Evolutionary conservation across 2,113 vertebrate species (phyloP), one percentile per base, ranked within the genome.

Genomic region (Megaleporinus macrocephalus): DNA sequence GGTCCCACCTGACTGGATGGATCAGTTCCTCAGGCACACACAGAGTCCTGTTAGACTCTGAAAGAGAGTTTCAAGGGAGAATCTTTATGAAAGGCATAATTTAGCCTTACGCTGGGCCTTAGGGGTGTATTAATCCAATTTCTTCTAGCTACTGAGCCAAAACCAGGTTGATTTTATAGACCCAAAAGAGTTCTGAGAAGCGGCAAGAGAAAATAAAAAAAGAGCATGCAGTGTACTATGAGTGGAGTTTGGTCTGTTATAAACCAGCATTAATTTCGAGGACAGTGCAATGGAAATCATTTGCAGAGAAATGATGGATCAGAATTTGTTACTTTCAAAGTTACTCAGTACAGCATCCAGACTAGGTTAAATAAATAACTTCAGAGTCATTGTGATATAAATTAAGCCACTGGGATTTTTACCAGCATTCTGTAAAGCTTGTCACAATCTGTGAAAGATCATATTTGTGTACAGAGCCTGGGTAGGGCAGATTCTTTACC

Each of bases 91-190:
- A 29, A 44, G 66, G 24, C 59, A 44, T 24, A 5, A 47, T 61
- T 70, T 59, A 44, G 51, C 65, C 24, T 33, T 5, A 16, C 49
- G 5, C 49, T 18, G 24, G 15, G 29, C 33, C 77, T 15, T 30
- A 18, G n/a, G 33, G 51, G 53, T 20, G 16, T 1, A 69, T 59
- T 68, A 78, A 78, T 78, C 63, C 47, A 11, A 9, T 29, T 72
- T 57, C 68, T 26, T 29, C 72, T 30, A 72, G 33, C 33, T 61
- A 30, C 78, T n/a, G 68, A 71, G 55, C 78, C 53, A 80, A 72
- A 70, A 47, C 51, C 24, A 4, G 55, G 29, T 11, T 11, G 69
- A 59, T 73, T 73, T 73, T 62, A 63, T 22, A 62, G 24, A 11
- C 78, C 68, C 78, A 20, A 16, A 44, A 47, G 78, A 80, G 68